A percentile compares a stretch with the other conserved stretches of the same genome.
phyloP scores from a whole-genome alignment of 2,888 invertebrate genomes.

The Catocala sponsa region DNA sequence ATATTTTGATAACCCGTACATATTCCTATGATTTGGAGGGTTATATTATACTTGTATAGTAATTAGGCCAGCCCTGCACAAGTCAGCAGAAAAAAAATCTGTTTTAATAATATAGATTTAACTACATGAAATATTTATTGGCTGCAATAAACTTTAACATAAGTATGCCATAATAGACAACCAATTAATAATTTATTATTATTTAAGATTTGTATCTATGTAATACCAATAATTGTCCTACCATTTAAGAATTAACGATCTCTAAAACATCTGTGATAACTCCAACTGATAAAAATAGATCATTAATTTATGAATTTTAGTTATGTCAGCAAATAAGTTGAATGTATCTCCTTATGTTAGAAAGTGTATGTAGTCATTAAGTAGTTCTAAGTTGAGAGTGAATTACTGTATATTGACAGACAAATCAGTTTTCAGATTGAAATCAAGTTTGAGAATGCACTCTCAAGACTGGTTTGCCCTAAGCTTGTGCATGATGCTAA shows the following conservation, averaged over 20 bases:
- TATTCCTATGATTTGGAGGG: too few relatives aligned
- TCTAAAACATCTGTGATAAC: constrained; percentile 87
- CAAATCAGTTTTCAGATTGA: constrained; percentile 26
- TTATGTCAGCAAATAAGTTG: constrained; percentile 65
- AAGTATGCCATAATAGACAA: constrained; percentile 57
- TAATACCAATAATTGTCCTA: constrained; percentile 75
- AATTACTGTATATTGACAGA: constrained; percentile 32
- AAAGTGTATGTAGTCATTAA: constrained; percentile 52
- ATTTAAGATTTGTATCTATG: constrained; percentile 58
- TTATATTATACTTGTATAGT: too few relatives aligned
- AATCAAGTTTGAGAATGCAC: neutral
- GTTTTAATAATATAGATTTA: neutral
- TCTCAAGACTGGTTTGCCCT: constrained; percentile 21
- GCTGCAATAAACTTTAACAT: constrained; percentile 40
- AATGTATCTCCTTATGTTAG: constrained; percentile 69
- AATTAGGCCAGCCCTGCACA: too few relatives aligned
- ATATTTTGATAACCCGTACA: too few relatives aligned
- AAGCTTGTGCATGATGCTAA: constrained; percentile 34
- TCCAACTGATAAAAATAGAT: constrained; percentile 81
- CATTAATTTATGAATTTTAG: constrained; percentile 82
- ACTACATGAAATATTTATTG: constrained; percentile 7
- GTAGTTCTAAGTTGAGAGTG: constrained; percentile 47
- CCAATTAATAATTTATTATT: constrained; percentile 60
- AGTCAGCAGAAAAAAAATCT: too few relatives aligned
- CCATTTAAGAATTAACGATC: constrained; percentile 85